These are phyloP conservation scores for Entomobrya multifasciata DNA, from an alignment of 2,888 invertebrate species.

Conservation along the genomic window DNA sequence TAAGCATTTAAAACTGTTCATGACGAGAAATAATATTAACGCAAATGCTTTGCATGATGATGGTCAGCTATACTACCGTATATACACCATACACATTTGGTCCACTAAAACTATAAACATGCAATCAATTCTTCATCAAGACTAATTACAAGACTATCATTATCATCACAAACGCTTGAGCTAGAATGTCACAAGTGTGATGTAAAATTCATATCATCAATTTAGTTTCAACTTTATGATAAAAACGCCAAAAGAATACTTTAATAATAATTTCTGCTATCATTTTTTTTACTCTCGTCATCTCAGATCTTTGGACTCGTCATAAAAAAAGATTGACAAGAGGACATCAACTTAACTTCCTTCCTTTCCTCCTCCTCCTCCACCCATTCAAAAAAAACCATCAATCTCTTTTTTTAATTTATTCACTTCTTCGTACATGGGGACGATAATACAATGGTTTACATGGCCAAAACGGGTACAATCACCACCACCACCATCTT, in stretches of 20 bases:
- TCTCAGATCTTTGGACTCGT: conserved; percentile 4
- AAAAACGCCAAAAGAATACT: no score
- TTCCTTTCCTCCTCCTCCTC: no score
- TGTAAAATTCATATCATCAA: no score
- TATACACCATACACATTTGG: background rate
- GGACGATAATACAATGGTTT: conserved; percentile 40
- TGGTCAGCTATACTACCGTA: background rate
- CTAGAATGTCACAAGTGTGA: no score
- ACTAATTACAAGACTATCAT: no score
- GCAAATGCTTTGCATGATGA: no score
- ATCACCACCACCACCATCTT: conserved; percentile 3
- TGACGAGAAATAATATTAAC: conserved; percentile 28
- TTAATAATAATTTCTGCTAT: no score
- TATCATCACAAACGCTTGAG: background rate
- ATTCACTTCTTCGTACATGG: conserved; percentile 43
- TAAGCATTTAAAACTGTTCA: background rate
- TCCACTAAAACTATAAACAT: background rate
- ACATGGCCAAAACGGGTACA: conserved; percentile 51
- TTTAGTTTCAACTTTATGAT: no score
- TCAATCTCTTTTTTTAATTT: no score
- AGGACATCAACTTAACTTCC: no score
- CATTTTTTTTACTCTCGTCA: no score
- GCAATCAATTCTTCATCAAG: conserved; percentile 9
- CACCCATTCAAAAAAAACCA: no score
- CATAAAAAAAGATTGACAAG: background rate